Conservation (phyloP, 2,888 invertebrate species). For the Tenthredo livida region DNA sequence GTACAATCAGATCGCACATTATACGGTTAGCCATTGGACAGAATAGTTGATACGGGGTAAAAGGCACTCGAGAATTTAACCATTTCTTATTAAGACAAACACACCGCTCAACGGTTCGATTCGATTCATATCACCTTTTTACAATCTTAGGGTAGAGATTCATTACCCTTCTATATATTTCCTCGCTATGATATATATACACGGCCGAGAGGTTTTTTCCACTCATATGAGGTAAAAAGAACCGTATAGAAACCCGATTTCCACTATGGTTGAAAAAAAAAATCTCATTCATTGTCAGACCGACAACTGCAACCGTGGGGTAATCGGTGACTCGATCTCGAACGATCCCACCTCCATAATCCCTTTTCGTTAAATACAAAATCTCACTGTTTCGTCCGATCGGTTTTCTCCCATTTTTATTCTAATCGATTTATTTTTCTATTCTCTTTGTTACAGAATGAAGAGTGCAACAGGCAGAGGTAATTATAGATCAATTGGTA, state of each 20-base stretch:
- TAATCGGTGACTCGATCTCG: constrained; percentile 10
- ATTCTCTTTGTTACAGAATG: constrained; percentile 70
- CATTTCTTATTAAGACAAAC: constrained; percentile 47
- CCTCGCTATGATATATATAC: background rate
- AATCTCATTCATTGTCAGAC: constrained; percentile 11
- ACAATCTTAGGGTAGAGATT: background rate
- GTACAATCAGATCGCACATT: constrained; percentile 17
- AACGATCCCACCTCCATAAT: background rate
- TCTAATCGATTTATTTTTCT: background rate
- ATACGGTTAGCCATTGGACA: constrained; percentile 23
- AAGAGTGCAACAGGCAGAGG: constrained; percentile 75
- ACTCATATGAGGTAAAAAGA: background rate
- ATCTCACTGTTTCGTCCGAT: background rate
- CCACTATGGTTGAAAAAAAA: background rate
- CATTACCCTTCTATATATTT: background rate
- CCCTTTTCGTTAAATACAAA: background rate
- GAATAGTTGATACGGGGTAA: constrained; percentile 16
- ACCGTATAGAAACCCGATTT: constrained; percentile 12
- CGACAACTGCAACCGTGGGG: constrained; percentile 1
- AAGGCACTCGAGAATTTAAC: background rate
- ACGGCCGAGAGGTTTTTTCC: background rate
- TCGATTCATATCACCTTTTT: constrained; percentile 35
- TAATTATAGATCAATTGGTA: constrained; percentile 62
- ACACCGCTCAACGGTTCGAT: constrained; percentile 24
- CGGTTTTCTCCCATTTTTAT: background rate